Evolutionary conservation across 1,140 invertebrate species (phyloP).

Genomic region (Manduca sexta): DNA sequence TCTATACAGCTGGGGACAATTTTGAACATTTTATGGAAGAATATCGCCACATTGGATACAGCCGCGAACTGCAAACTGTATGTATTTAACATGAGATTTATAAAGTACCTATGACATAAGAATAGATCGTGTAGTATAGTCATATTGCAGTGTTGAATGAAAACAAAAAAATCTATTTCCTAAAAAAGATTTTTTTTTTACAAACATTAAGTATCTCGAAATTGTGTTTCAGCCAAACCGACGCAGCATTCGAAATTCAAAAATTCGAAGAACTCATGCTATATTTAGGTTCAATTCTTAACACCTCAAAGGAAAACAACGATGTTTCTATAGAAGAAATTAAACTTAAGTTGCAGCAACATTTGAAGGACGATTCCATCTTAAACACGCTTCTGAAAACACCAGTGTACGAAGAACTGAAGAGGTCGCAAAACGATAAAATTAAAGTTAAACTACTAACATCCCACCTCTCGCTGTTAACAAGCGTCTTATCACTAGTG

Average conservation of each 20-base stretch:
- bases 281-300: conserved; percentile 23
- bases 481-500: conserved; percentile 58
- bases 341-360: neutral
- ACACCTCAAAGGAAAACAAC: neutral
- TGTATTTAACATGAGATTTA: no score
- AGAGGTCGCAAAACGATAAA: conserved; percentile 3
- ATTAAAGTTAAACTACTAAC: conserved; percentile 38
- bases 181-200: no score
- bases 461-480: conserved; percentile 63
- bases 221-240: no score
- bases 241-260: conserved; percentile 44
- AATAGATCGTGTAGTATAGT: no score
- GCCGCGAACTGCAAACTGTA: conserved; percentile 36
- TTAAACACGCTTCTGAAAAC: conserved; percentile 28
- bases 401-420: conserved; percentile 25
- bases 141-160: no score
- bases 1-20: conserved; percentile 42
- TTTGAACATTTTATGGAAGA: conserved; percentile 59
- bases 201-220: no score
- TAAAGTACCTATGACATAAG: no score
- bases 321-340: neutral
- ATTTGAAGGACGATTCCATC: conserved; percentile 26
- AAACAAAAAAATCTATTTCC: no score
- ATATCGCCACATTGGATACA: conserved; percentile 46
- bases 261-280: conserved; percentile 43